Conservation (phyloP, 2,888 invertebrate genomes). For the Parascotia fuliginaria region DNA sequence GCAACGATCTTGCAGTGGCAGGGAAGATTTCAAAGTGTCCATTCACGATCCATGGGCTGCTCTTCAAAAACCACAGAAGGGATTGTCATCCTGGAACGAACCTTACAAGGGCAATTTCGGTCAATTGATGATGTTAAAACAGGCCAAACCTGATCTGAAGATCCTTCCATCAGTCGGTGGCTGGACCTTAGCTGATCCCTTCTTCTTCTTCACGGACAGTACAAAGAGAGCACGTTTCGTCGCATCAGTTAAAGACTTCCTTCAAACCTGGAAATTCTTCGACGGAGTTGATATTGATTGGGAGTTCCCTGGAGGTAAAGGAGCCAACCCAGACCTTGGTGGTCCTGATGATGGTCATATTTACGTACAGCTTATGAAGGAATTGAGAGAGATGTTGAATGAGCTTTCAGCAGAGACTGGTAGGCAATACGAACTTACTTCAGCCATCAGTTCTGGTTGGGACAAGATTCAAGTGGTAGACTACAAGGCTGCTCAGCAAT, state of each 20-base stretch:
- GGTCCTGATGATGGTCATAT: conserved; percentile 74
- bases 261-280: conserved; percentile 81
- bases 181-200: conserved; percentile 81
- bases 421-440: conserved; percentile 77
- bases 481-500: conserved; percentile 75
- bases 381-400: conserved; percentile 76
- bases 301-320: conserved; percentile 83
- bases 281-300: conserved; percentile 82
- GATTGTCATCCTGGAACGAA: conserved; percentile 78
- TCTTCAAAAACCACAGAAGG: conserved; percentile 79
- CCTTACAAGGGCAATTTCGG: conserved; percentile 83
- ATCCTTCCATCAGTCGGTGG: conserved; percentile 79
- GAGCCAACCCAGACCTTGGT: conserved; percentile 77
- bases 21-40: conserved; percentile 80
- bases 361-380: conserved; percentile 75
- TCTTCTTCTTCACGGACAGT: conserved; percentile 77
- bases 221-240: conserved; percentile 74
- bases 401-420: conserved; percentile 73
- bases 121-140: conserved; percentile 79
- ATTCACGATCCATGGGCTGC: conserved; percentile 83
- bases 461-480: conserved; percentile 82
- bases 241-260: conserved; percentile 77
- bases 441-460: conserved; percentile 83
- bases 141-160: conserved; percentile 76
- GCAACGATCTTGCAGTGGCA: conserved; percentile 78